Conservation (phyloP, 1,140 invertebrate species). For the Caenorhabditis elegans region DNA sequence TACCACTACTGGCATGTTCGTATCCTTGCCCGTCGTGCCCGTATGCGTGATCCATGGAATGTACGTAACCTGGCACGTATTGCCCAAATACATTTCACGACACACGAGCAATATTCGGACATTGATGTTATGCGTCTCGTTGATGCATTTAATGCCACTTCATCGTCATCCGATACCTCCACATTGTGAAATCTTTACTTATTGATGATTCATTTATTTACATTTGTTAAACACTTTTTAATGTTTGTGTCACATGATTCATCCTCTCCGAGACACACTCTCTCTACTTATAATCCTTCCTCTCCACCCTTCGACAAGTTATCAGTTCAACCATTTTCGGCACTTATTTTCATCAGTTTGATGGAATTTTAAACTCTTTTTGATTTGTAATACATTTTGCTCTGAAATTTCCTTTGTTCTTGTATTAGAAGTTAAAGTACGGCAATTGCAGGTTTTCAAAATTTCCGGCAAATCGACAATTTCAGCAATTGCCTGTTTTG, state of each 20-base stretch:
- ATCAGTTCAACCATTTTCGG: background rate
- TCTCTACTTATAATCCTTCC: background rate
- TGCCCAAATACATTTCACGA: constrained; percentile 40
- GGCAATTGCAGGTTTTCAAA: too few species aligned
- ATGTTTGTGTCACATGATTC: background rate
- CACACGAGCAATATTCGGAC: background rate
- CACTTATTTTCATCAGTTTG: background rate
- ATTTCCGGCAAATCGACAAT: too few species aligned
- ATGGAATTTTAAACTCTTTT: too few species aligned
- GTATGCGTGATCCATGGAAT: constrained; percentile 19
- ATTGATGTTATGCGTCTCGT: constrained; percentile 20
- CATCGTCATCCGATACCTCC: background rate
- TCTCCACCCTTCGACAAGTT: too few species aligned
- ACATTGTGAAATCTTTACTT: background rate
- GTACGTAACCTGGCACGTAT: constrained; percentile 14
- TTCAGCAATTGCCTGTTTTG: too few species aligned
- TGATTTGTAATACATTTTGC: too few species aligned
- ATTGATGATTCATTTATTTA: background rate
- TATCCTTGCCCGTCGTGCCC: background rate
- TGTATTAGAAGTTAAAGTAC: too few species aligned
- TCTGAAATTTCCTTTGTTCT: too few species aligned
- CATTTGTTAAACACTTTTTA: constrained; percentile 1
- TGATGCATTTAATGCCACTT: background rate
- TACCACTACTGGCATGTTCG: constrained; percentile 33
- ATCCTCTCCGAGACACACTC: background rate